Conservation (phyloP, 2,113 vertebrate genomes). For the Psittacula cyanocephala region DNA sequence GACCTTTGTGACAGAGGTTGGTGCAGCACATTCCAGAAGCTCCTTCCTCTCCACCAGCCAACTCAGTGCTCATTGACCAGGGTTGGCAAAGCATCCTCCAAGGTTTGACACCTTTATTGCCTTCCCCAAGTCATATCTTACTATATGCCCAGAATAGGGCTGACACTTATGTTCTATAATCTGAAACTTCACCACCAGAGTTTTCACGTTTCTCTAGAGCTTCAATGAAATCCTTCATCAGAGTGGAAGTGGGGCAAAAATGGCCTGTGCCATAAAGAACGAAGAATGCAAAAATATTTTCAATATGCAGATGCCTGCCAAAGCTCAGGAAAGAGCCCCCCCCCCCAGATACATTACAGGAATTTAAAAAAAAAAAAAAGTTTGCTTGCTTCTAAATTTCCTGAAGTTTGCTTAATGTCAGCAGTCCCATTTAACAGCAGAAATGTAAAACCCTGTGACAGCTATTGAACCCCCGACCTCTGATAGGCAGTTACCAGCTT, state of each 20-base stretch:
- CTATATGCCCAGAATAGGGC: background rate
- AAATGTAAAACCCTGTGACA: conserved; percentile 35
- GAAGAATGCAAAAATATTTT: conserved; percentile 23
- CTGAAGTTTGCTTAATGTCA: conserved; percentile 52
- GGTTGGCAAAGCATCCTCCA: background rate
- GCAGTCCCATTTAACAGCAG: background rate
- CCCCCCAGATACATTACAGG: background rate
- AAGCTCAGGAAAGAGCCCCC: background rate
- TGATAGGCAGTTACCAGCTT: background rate
- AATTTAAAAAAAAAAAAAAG: background rate
- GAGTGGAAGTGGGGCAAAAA: background rate
- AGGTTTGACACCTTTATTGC: background rate
- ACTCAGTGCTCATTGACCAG: background rate
- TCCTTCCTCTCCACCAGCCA: background rate
- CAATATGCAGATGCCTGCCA: background rate
- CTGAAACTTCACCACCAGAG: background rate
- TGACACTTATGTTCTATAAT: background rate
- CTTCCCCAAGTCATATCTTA: background rate
- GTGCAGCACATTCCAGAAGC: background rate
- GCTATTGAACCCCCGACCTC: conserved; percentile 2
- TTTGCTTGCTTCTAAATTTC: conserved; percentile 33
- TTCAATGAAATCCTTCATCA: background rate
- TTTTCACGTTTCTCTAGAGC: conserved; percentile 20
- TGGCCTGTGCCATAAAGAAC: background rate
- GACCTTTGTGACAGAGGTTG: background rate